These are phyloP conservation scores for Philhelius pedissequus DNA, from an alignment of 2,888 invertebrate species.

Conservation along the genomic window DNA sequence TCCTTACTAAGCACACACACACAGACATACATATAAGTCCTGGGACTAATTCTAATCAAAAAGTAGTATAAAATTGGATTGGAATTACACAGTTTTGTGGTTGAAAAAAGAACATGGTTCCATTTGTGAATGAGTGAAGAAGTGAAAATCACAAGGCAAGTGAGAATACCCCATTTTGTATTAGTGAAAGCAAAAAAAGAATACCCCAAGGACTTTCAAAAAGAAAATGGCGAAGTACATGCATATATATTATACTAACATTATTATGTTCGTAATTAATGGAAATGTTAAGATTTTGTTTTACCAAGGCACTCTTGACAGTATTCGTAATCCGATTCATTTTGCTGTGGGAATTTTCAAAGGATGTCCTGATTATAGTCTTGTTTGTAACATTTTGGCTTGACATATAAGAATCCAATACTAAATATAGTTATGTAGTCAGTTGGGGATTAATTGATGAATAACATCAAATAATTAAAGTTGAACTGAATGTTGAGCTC, in stretches of 20 bases:
- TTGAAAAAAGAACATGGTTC: not conserved
- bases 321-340: constrained; percentile 22
- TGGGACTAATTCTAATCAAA: constrained; percentile 44
- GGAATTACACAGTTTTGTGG: constrained; percentile 33
- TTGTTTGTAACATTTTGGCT: not conserved
- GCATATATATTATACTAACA: not conserved
- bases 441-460: not conserved
- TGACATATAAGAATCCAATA: not conserved
- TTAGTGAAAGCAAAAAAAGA: not conserved
- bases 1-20: not conserved
- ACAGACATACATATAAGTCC: too few species aligned
- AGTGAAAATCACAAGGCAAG: not conserved
- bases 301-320: not conserved
- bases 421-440: not conserved
- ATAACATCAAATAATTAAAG: not conserved
- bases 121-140: not conserved
- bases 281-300: constrained; percentile 12
- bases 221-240: not conserved
- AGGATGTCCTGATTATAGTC: constrained; percentile 18
- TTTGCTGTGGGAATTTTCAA: constrained; percentile 3
- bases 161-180: not conserved
- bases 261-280: constrained; percentile 35
- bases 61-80: constrained; percentile 59
- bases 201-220: constrained; percentile 3
- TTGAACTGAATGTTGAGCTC: not conserved